Percentiles rank a stretch among this genome's conserved stretches.
These are phyloP conservation scores for Anodontia alba DNA, from an alignment of 2,888 invertebrate genomes.

Conservation along the genomic window DNA sequence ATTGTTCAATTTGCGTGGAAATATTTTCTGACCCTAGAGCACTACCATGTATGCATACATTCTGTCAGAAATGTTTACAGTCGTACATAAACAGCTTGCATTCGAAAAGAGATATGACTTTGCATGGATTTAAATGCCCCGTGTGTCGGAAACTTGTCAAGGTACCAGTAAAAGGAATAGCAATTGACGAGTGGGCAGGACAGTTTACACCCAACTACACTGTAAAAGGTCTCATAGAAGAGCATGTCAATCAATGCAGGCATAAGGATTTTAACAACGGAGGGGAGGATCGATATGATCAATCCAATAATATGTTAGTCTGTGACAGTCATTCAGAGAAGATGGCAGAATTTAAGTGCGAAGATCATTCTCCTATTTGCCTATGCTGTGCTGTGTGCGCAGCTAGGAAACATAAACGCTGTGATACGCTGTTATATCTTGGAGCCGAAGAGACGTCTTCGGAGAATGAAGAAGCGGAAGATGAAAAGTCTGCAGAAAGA, in stretches of 20 bases:
- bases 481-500: background rate
- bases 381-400: slow-evolving; percentile 34
- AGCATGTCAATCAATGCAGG: background rate
- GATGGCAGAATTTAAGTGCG: slow-evolving; percentile 31
- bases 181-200: slow-evolving; percentile 31
- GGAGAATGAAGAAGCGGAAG: background rate
- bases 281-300: background rate
- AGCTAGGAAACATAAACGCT: slow-evolving; percentile 30
- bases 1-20: slow-evolving; percentile 29
- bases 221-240: slow-evolving; percentile 28
- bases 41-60: slow-evolving; percentile 45
- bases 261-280: background rate
- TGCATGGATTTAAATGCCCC: slow-evolving; percentile 28
- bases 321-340: slow-evolving; percentile 27
- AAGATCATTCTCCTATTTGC: slow-evolving; percentile 20
- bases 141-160: slow-evolving; percentile 31
- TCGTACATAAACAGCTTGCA: slow-evolving; percentile 30
- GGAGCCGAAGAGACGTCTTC: background rate
- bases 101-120: background rate
- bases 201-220: slow-evolving; percentile 36
- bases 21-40: slow-evolving; percentile 35
- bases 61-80: slow-evolving; percentile 37
- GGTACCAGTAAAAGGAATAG: slow-evolving; percentile 22
- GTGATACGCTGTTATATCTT: slow-evolving; percentile 11
- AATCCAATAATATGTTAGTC: too few relatives aligned